A percentile compares a stretch with the other conserved stretches of the same genome.
Conservation (phyloP, 2,888 invertebrate species). For the Polydrusus cervinus region DNA sequence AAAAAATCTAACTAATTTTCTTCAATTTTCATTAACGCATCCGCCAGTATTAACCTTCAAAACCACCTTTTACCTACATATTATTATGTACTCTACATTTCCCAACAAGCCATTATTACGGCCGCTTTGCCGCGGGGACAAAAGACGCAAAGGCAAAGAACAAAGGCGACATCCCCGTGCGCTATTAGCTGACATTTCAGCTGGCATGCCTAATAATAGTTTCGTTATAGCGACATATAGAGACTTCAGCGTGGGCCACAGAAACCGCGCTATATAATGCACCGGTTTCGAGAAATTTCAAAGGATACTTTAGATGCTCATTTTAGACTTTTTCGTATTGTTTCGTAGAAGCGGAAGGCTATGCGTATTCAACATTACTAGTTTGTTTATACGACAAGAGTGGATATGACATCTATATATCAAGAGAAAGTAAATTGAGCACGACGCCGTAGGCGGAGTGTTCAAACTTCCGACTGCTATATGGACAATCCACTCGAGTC, state of each 20-base stretch:
- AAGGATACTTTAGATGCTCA: slow-evolving; percentile 15
- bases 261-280: slow-evolving; percentile 40
- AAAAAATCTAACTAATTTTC: no score
- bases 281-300: slow-evolving; percentile 37
- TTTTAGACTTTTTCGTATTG: slow-evolving; percentile 27
- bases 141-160: slow-evolving; percentile 45
- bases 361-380: no score
- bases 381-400: no score
- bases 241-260: slow-evolving; percentile 21
- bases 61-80: slow-evolving; percentile 41
- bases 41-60: slow-evolving; percentile 33
- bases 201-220: slow-evolving; percentile 50
- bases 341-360: not conserved
- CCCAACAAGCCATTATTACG: slow-evolving; percentile 46
- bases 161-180: slow-evolving; percentile 45
- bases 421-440: no score
- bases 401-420: no score
- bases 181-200: slow-evolving; percentile 49
- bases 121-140: slow-evolving; percentile 42
- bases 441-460: no score
- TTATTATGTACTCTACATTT: slow-evolving; percentile 35
- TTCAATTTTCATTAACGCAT: no score
- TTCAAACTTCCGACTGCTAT: no score
- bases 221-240: slow-evolving; percentile 8
- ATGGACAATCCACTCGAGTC: no score